phyloP scores from a whole-genome alignment of 2,113 vertebrate genomes.

The Archocentrus centrarchus region DNA sequence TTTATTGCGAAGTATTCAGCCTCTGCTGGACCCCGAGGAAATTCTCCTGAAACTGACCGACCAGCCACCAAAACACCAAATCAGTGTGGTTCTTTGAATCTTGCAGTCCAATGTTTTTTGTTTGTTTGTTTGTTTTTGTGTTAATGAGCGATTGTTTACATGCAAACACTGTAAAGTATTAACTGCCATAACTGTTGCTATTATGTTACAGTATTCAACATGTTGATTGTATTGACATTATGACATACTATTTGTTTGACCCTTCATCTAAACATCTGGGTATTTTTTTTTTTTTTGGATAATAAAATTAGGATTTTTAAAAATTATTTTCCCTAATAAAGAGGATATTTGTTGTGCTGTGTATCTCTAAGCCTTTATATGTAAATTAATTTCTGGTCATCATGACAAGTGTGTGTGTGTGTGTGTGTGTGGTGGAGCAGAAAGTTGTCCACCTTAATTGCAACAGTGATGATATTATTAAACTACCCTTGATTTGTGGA shows the following conservation, averaged over 20 bases:
- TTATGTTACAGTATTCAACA: not conserved
- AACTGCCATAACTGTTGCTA: not conserved
- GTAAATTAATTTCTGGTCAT: slow-evolving; percentile 22
- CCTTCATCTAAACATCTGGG: not conserved
- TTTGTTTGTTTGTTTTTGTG: no score
- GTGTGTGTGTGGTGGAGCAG: slow-evolving; percentile 12
- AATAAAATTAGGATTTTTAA: not conserved
- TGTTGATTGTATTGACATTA: not conserved
- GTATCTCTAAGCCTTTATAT: not conserved
- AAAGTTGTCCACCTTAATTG: slow-evolving; percentile 52
- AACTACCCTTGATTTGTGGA: slow-evolving; percentile 45
- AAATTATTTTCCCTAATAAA: not conserved
- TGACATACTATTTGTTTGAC: not conserved
- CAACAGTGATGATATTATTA: slow-evolving; percentile 48
- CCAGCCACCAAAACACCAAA: not conserved
- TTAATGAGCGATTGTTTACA: not conserved
- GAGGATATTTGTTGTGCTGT: not conserved
- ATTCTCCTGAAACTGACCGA: not conserved
- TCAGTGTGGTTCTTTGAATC: not conserved
- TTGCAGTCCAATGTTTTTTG: not conserved
- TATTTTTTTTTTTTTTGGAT: not conserved
- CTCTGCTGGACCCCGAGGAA: not conserved
- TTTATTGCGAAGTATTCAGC: slow-evolving; percentile 14
- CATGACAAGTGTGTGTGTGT: not conserved
- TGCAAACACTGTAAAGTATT: not conserved